Conservation (phyloP, 2,888 invertebrate genomes). For the Agonopterix heracliana region DNA sequence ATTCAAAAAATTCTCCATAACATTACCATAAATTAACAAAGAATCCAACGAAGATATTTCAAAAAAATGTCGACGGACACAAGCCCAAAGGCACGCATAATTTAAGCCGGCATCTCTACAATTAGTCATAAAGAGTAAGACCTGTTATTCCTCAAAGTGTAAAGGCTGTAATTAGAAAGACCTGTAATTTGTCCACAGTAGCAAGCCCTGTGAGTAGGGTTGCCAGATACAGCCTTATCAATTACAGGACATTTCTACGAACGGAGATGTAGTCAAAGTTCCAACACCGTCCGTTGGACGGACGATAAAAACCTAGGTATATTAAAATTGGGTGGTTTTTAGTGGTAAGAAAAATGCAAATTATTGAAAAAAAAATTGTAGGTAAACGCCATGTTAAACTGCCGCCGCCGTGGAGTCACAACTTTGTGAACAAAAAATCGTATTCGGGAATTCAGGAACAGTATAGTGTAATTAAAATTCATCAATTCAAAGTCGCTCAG, state of each 20-base stretch:
- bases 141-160: slow-evolving; percentile 38
- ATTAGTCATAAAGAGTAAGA: slow-evolving; percentile 42
- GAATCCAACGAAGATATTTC: too few relatives aligned
- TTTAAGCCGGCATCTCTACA: slow-evolving; percentile 32
- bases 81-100: slow-evolving; percentile 1
- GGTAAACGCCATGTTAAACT: too few relatives aligned
- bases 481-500: background rate
- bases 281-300: too few relatives aligned
- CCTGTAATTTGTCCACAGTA: slow-evolving; percentile 24
- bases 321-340: too few relatives aligned
- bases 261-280: too few relatives aligned
- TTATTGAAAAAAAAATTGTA: too few relatives aligned
- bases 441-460: background rate
- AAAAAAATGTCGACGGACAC: background rate
- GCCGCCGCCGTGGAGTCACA: too few relatives aligned
- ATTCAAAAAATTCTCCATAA: too few relatives aligned
- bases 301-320: too few relatives aligned
- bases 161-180: background rate
- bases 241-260: background rate
- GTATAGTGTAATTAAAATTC: background rate
- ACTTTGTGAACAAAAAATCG: too few relatives aligned
- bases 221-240: background rate
- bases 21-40: too few relatives aligned
- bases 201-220: slow-evolving; percentile 15
- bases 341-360: too few relatives aligned